Conservation (phyloP, 2,888 invertebrate genomes). For the Chesias legatella region DNA sequence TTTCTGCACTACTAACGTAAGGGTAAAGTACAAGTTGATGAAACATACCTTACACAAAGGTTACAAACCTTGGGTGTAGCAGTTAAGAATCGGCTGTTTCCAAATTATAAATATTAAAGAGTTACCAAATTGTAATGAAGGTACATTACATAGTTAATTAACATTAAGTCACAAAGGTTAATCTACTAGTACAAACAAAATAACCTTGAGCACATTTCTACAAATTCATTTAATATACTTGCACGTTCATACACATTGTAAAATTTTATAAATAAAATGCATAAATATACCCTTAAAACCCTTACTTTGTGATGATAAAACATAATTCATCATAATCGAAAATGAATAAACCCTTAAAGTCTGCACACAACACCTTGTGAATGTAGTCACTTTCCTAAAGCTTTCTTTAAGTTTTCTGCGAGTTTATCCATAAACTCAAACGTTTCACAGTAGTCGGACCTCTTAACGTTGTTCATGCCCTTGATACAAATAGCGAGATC, state of each 20-base stretch:
- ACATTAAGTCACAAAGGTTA: neutral
- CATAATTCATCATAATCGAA: conserved; percentile 25
- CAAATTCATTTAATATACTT: conserved; percentile 37
- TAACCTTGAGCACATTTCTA: conserved; percentile 6
- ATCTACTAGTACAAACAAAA: conserved; percentile 1
- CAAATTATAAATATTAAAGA: too few species aligned
- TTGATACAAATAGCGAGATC: conserved; percentile 99
- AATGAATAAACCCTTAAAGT: conserved; percentile 36
- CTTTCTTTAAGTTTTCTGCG: conserved; percentile 91
- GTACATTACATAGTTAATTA: neutral
- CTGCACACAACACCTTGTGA: conserved; percentile 41
- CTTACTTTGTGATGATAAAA: conserved; percentile 37
- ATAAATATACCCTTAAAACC: conserved; percentile 56
- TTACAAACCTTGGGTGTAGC: too few species aligned
- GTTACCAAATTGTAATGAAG: too few species aligned
- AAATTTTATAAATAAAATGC: conserved; percentile 57
- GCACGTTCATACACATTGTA: conserved; percentile 32
- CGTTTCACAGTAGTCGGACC: conserved; percentile 96
- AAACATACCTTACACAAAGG: too few species aligned
- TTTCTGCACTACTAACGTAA: too few species aligned
- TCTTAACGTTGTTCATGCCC: conserved; percentile 89
- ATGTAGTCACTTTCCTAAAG: conserved; percentile 77
- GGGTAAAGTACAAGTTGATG: too few species aligned
- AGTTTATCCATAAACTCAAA: conserved; percentile 98
- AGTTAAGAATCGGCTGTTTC: too few species aligned